Base-by-base conservation (phyloP, 2,797 vertebrate species). In the Notoglanidium macrostoma region DNA sequence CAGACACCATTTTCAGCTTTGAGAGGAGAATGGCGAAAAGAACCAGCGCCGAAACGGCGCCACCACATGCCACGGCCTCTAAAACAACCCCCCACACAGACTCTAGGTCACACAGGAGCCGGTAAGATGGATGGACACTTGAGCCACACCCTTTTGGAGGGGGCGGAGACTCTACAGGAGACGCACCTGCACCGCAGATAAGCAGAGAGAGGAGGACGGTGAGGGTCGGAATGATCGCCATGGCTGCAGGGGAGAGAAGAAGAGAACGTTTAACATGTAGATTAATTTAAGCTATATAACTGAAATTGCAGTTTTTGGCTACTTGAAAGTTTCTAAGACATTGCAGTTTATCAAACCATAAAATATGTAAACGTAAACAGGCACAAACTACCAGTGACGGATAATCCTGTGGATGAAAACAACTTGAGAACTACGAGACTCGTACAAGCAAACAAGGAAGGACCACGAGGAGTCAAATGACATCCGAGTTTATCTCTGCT, bases 91-190 rank as follows among this genome's bases (percentile, higher is more conserved):
- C 98, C 98, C 98, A 99, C 14, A 97, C 95, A 0, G 97, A 95
- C 93, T 99, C 98, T 96, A 99, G 96, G 94, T 99, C 97, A 1
- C 98, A 99, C 90, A 99, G 96, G 89, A 97, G 95, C 40, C 97
- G 91, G 67, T 98, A 99, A 54, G 96, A 95, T 15, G 96, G 97
- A 51, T 97, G 96, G 14, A 99, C 96, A 32, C 96, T 95, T 89
- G 96, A 92, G 5, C 97, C 96, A 2, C 98, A 99, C 17, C 98
- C 98, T 78, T 96, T 95, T 0, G 98, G 97, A 0, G 96, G 97
- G 95, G 94, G 90, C 1, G 46, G 44, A 46, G 73, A 74, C 3
- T 14, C 29, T 26, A 29, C 57, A 2, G 57, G 23, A 57, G 59
- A 76, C 0, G 85, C 49, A 46, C 96, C 96, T 85, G 98, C 96